Evolutionary conservation across 1,140 invertebrate genomes (phyloP), one percentile per base, ranked within the genome.

Genomic region (Ylistrum balloti): DNA sequence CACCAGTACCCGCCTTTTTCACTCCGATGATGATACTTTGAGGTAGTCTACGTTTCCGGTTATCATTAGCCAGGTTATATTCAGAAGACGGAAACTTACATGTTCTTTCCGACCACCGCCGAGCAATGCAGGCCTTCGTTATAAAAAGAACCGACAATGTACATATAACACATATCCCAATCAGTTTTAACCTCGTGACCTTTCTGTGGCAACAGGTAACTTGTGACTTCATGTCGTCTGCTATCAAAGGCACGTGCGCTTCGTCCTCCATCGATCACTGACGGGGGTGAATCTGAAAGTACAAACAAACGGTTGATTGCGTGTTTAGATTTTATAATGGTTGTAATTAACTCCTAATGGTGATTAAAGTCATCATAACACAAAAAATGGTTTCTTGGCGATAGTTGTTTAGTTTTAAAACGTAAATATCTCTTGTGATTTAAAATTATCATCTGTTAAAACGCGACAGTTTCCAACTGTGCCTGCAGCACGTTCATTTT

Each of bases 1-100:
- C 96, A 35, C 96, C 89, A 0, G 96, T 96, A 13, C 96, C 96
- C 32, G 95, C 96, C 93, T 96, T 96, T 22, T 96, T 91, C 22
- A 95, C 96, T 74, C 96, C 96, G 33, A 96, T 96, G 22, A 96
- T 96, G 86, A 95, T 95, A 41, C 92, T 93, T 38, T 94, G 92
- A 13, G 95, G 95, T 17, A 95, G 93, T 9, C 93, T 91, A 0
- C 92, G 91, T 74, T 74, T n/a, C 56, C 56, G 56, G 56, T n/a
- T 74, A 28, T 28, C n/a, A 74, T n/a, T 74, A n/a, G n/a, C n/a
- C n/a, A 28, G 2, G 22, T 74, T 28, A 74, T n/a, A n/a, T n/a
- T 28, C 28, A 7, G 56, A 28, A 28, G 56, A 74, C 56, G 56
- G 56, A 28, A 74, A 74, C 22, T 74, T 74, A n/a, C 56, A 74